phyloP scores from a whole-genome alignment of 2,888 invertebrate species.

The Ophioninae sp. region DNA sequence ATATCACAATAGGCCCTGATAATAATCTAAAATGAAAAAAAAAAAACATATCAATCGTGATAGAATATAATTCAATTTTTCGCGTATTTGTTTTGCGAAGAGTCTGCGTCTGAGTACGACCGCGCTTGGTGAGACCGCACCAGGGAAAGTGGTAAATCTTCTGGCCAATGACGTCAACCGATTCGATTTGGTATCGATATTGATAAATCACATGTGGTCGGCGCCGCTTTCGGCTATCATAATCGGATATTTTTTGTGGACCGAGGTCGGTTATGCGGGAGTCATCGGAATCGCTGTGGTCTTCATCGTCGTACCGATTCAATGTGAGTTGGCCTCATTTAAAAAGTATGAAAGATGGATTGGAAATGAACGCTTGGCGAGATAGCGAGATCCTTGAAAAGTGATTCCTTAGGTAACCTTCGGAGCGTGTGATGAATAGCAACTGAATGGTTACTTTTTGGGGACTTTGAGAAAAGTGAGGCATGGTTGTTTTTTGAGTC shows the following conservation, averaged over 20 bases:
- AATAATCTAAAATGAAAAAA: too few relatives aligned
- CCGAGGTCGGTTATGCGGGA: slow-evolving; percentile 88
- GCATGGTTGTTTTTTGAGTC: too few relatives aligned
- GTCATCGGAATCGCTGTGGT: slow-evolving; percentile 92
- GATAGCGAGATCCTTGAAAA: background rate
- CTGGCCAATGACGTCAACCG: slow-evolving; percentile 95
- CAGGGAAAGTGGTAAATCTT: slow-evolving; percentile 81
- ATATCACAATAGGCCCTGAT: background rate
- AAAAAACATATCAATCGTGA: background rate
- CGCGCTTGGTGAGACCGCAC: slow-evolving; percentile 90
- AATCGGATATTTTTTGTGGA: slow-evolving; percentile 90
- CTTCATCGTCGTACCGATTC: slow-evolving; percentile 92
- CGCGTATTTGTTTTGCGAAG: slow-evolving; percentile 69
- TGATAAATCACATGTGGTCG: slow-evolving; percentile 95
- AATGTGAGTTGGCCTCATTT: slow-evolving; percentile 83
- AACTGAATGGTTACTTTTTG: background rate
- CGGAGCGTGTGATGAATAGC: background rate
- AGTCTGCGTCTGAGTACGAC: slow-evolving; percentile 85
- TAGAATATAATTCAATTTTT: background rate
- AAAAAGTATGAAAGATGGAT: background rate
- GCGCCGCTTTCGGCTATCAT: slow-evolving; percentile 88
- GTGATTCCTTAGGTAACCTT: background rate
- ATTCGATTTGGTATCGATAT: slow-evolving; percentile 94
- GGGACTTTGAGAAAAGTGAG: background rate
- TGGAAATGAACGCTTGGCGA: background rate